These are phyloP conservation scores for Lycia hirtaria DNA, from an alignment of 2,888 invertebrate species.

Conservation along the genomic window DNA sequence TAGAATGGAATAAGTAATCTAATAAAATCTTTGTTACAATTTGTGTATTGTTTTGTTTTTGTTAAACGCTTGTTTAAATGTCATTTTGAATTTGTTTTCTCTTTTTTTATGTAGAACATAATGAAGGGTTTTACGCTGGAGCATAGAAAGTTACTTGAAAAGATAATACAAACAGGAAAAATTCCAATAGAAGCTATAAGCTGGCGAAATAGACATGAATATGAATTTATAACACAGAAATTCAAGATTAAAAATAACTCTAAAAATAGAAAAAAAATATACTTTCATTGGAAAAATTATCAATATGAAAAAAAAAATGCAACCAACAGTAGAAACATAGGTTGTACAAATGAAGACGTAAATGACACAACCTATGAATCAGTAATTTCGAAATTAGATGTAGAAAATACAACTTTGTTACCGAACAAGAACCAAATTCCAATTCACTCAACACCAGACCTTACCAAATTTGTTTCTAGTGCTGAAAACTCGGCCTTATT, in stretches of 20 bases:
- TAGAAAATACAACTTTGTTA: background rate
- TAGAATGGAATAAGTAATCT: no score
- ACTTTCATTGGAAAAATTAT: background rate
- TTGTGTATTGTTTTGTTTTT: no score
- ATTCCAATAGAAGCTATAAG: background rate
- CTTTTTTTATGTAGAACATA: no score
- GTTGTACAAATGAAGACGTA: no score
- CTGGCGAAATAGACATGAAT: background rate
- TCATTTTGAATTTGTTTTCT: no score
- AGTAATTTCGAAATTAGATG: background rate
- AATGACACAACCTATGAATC: background rate
- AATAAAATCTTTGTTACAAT: no score
- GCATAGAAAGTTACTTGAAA: background rate
- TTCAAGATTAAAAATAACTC: background rate
- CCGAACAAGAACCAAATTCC: background rate
- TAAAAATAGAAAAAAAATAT: background rate
- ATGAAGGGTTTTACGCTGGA: no score
- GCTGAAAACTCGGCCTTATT: no score
- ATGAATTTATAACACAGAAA: background rate
- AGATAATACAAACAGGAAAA: background rate
- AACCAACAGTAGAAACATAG: no score
- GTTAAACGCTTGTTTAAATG: no score
- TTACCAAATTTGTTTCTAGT: no score
- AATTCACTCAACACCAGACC: no score
- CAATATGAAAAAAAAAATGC: background rate